Evolutionary conservation across 2,113 vertebrate species (phyloP).

Genomic region (Bufo bufo): DNA sequence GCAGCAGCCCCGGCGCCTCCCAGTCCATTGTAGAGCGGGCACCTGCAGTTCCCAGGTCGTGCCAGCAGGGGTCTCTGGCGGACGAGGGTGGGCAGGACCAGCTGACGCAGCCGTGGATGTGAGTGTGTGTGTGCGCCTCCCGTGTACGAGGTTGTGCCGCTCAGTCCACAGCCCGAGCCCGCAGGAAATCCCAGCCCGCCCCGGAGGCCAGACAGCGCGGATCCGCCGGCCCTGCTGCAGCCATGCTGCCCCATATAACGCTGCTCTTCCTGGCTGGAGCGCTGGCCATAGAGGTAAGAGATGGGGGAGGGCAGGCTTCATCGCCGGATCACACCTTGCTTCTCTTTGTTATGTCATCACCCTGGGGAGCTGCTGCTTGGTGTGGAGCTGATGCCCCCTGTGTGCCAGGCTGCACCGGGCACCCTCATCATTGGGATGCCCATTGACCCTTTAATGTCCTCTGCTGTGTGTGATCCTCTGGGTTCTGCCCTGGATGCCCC

Average conservation of each 20-base stretch:
- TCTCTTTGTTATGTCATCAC: constrained; percentile 35
- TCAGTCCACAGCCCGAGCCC: constrained; percentile 30
- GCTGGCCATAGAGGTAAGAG: constrained; percentile 42
- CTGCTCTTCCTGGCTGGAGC: constrained; percentile 43
- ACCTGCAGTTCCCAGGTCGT: not conserved
- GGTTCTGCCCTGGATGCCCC: no score
- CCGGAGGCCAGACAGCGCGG: constrained; percentile 9
- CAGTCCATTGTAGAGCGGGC: not conserved
- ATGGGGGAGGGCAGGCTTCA: constrained; percentile 2
- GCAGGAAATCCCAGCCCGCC: not conserved
- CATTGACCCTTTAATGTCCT: not conserved
- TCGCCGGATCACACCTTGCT: constrained; percentile 19
- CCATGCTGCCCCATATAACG: constrained; percentile 53
- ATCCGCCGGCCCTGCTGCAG: constrained; percentile 15
- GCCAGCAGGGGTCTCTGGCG: constrained; percentile 27
- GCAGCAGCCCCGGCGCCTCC: not conserved
- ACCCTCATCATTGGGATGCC: not conserved
- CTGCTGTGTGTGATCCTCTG: no score
- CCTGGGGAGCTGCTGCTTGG: not conserved
- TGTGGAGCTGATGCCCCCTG: not conserved
- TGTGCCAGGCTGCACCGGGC: not conserved
- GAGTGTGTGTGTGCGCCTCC: constrained; percentile 29
- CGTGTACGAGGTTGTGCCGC: constrained; percentile 14
- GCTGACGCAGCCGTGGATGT: constrained; percentile 50
- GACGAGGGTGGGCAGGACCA: constrained; percentile 44